Evolutionary conservation across 2,888 invertebrate species (phyloP).

Genomic region (Trachelus tabidus): DNA sequence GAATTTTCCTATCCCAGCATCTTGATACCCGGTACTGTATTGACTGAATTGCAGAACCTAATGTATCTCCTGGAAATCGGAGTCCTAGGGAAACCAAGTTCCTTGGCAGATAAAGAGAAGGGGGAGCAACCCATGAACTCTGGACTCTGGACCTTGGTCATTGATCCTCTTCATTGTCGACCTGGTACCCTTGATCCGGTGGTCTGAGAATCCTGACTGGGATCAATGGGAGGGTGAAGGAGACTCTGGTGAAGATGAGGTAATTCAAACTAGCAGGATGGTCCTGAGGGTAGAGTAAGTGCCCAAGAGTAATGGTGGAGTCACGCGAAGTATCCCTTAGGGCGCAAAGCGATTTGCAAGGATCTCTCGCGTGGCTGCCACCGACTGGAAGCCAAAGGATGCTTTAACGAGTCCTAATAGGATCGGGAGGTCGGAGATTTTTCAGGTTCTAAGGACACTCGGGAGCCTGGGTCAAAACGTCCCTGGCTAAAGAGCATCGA

Average conservation of each 20-base stretch:
- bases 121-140: neutral
- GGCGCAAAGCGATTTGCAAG: slow-evolving; percentile 3
- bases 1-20: neutral
- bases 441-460: slow-evolving; percentile 15
- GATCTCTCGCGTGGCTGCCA: neutral
- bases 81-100: neutral
- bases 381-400: slow-evolving; percentile 22
- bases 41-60: neutral
- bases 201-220: neutral
- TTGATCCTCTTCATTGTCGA: neutral
- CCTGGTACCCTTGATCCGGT: neutral
- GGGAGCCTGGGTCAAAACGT: slow-evolving; percentile 36
- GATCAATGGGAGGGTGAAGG: neutral
- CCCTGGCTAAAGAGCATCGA: slow-evolving; percentile 25
- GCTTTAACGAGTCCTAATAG: slow-evolving; percentile 43
- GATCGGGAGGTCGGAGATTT: slow-evolving; percentile 27
- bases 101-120: neutral
- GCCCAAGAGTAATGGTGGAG: neutral
- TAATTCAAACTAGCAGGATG: neutral
- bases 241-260: neutral
- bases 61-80: neutral
- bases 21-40: neutral
- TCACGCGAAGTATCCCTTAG: slow-evolving; percentile 11
- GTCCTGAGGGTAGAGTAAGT: neutral
- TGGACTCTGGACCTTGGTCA: neutral